Percentiles rank a stretch among this genome's conserved stretches.
These are phyloP conservation scores for Lypha dubia DNA, from an alignment of 2,888 invertebrate genomes.

Conservation along the genomic window DNA sequence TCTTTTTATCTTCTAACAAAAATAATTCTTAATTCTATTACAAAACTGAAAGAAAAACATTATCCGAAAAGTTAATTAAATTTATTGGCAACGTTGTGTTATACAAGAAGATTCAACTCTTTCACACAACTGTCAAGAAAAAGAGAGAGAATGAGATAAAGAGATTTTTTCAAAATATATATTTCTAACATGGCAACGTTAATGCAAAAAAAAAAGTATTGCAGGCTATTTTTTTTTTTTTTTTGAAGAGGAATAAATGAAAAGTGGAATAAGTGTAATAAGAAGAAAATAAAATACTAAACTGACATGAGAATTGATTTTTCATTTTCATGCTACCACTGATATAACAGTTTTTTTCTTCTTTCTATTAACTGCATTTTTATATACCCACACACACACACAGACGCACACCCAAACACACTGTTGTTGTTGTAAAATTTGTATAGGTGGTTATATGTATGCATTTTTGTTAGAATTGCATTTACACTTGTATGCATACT, in stretches of 20 bases:
- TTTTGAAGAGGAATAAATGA: constrained; percentile 16
- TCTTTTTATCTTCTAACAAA: constrained; percentile 5
- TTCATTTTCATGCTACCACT: constrained; percentile 57
- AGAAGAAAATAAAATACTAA: neutral
- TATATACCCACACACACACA: neutral
- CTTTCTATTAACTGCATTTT: constrained; percentile 1
- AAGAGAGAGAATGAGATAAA: constrained; percentile 15
- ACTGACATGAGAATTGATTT: constrained; percentile 69
- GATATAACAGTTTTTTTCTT: constrained; percentile 54
- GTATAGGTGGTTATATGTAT: neutral
- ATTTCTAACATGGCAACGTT: constrained; percentile 63
- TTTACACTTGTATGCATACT: neutral
- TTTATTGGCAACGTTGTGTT: constrained; percentile 23
- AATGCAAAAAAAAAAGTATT: constrained; percentile 10
- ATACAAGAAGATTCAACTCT: constrained; percentile 47
- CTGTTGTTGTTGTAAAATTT: neutral
- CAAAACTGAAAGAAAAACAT: neutral
- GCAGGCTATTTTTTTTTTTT: constrained; percentile 1
- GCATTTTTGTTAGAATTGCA: neutral
- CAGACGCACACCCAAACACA: neutral
- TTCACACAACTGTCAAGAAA: constrained; percentile 27
- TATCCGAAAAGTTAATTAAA: constrained; percentile 23
- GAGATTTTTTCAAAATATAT: neutral
- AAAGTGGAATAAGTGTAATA: constrained; percentile 21
- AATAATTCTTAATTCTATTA: constrained; percentile 9